phyloP scores from a whole-genome alignment of 2,888 invertebrate genomes.

The Litoditis marina region DNA sequence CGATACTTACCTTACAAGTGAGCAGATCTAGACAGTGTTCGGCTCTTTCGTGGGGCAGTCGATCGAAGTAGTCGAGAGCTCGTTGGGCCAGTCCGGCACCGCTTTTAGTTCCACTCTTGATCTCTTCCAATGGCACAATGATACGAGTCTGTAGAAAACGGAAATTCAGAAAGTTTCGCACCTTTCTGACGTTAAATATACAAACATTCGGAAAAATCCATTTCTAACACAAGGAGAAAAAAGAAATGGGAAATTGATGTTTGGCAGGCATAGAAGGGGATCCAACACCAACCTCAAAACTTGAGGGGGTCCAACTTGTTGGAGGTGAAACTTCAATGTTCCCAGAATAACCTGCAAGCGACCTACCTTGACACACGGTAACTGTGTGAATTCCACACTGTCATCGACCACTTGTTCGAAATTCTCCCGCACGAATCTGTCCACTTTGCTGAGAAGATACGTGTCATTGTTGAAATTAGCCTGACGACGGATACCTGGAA shows the following conservation, averaged over 20 bases:
- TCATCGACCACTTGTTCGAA: constrained; percentile 49
- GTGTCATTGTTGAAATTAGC: constrained; percentile 60
- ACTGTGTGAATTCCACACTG: constrained; percentile 54
- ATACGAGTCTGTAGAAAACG: constrained; percentile 47
- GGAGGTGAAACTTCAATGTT: too few relatives aligned
- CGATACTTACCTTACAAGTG: constrained; percentile 45
- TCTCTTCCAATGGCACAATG: constrained; percentile 42
- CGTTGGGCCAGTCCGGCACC: constrained; percentile 40
- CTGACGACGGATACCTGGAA: constrained; percentile 55
- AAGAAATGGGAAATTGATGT: too few relatives aligned
- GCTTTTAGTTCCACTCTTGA: constrained; percentile 23
- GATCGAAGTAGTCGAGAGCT: constrained; percentile 51
- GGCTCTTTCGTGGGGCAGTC: constrained; percentile 40
- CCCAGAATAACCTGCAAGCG: too few relatives aligned
- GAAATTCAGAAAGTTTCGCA: neutral
- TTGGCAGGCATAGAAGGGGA: too few relatives aligned
- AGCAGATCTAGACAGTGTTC: constrained; percentile 50
- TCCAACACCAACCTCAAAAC: too few relatives aligned
- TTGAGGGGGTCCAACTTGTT: too few relatives aligned
- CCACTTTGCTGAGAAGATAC: constrained; percentile 51
- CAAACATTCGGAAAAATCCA: too few relatives aligned
- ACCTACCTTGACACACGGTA: constrained; percentile 57
- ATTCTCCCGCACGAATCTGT: constrained; percentile 54
- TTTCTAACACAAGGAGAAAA: too few relatives aligned
- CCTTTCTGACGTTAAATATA: too few relatives aligned